These are phyloP conservation scores for Chloropsis hardwickii DNA, from an alignment of 2,113 vertebrate genomes.

Conservation along the genomic window DNA sequence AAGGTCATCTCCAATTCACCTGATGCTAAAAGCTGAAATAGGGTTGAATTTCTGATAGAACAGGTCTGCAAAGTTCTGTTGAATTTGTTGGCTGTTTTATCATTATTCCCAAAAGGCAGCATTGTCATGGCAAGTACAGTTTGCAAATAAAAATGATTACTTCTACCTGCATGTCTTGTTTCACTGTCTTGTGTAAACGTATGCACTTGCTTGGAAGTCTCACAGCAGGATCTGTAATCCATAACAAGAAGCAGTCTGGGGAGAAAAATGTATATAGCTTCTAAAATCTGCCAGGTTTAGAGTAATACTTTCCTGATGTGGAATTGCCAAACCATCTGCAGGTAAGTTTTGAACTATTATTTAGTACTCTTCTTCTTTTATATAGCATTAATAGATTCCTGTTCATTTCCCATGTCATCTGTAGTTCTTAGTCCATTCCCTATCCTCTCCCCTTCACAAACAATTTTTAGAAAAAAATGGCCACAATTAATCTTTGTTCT, in stretches of 20 bases:
- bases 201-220: background rate
- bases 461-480: background rate
- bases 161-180: conserved; percentile 3
- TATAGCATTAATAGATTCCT: background rate
- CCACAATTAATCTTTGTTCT: background rate
- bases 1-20: background rate
- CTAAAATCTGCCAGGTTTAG: background rate
- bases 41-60: background rate
- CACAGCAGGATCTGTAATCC: background rate
- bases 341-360: background rate
- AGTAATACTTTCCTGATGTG: background rate
- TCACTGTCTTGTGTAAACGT: background rate
- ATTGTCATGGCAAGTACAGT: background rate
- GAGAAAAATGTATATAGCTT: background rate
- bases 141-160: conserved; percentile 32
- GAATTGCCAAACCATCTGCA: background rate
- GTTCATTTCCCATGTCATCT: background rate
- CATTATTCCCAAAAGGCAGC: background rate
- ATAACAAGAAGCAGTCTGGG: background rate
- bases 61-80: background rate
- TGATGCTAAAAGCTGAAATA: background rate
- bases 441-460: rapidly evolving
- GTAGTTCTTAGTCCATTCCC: background rate
- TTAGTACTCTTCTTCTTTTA: background rate
- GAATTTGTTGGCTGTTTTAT: background rate